phyloP scores from a whole-genome alignment of 2,113 vertebrate species.

The Poeciliopsis turrubarensis region DNA sequence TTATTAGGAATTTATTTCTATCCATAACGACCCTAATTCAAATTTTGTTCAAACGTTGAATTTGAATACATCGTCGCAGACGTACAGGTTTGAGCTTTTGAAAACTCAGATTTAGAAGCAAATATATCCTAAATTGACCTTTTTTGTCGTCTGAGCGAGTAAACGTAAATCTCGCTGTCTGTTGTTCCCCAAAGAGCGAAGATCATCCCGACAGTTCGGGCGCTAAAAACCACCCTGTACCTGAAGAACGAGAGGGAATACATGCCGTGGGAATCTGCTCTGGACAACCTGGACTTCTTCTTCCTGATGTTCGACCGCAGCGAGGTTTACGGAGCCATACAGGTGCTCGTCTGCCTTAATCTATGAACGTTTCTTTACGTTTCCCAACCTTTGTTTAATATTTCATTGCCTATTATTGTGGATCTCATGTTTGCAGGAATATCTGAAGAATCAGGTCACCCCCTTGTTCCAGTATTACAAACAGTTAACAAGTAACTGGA shows the following conservation, averaged over 20 bases:
- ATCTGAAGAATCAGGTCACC: conserved; percentile 79
- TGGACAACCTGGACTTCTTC: conserved; percentile 85
- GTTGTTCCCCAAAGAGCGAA: conserved; percentile 77
- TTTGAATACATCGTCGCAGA: too few relatives aligned
- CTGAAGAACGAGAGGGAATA: conserved; percentile 76
- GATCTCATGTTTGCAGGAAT: conserved; percentile 72
- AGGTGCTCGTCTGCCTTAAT: conserved; percentile 72
- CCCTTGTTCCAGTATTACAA: conserved; percentile 78
- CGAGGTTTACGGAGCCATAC: conserved; percentile 84
- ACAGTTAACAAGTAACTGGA: conserved; percentile 38
- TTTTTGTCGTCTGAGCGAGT: not conserved
- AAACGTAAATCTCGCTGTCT: not conserved
- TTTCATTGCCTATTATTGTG: not conserved
- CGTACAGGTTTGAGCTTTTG: not conserved
- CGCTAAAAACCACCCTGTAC: conserved; percentile 85
- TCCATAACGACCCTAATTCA: too few relatives aligned
- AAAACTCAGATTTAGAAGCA: not conserved
- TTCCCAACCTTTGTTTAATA: not conserved
- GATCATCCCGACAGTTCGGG: conserved; percentile 68
- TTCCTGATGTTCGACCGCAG: conserved; percentile 90
- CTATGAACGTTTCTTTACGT: not conserved
- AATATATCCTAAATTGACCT: not conserved
- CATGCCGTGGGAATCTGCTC: conserved; percentile 87
- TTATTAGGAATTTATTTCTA: too few relatives aligned
- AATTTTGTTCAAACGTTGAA: too few relatives aligned